Evolutionary conservation across 1,140 invertebrate species (phyloP).

Genomic region (Leguminivora glycinivorella): DNA sequence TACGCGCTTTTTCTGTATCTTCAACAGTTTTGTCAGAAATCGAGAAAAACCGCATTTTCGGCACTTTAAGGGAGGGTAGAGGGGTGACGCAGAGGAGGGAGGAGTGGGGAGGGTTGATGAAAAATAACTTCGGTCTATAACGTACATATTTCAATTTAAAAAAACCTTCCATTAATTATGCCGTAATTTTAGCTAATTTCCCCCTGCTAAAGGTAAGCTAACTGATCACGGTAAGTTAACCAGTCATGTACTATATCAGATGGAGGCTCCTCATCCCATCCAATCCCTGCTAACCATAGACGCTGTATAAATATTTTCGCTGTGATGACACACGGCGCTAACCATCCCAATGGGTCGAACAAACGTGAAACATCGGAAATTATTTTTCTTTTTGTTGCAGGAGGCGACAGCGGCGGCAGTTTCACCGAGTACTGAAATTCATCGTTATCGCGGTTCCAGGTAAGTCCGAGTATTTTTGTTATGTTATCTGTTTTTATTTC

Average conservation of each 20-base stretch:
- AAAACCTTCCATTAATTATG: too few relatives aligned
- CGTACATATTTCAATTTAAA: too few relatives aligned
- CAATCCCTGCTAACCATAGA: not conserved
- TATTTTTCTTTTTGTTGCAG: constrained; percentile 46
- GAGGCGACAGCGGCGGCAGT: constrained; percentile 32
- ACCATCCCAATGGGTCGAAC: constrained; percentile 57
- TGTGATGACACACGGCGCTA: constrained; percentile 52
- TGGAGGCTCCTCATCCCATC: not conserved
- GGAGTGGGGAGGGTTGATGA: too few relatives aligned
- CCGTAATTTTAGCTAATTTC: too few relatives aligned
- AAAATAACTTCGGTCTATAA: too few relatives aligned
- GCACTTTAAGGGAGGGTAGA: too few relatives aligned
- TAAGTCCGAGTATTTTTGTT: constrained; percentile 41
- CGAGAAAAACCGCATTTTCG: too few relatives aligned
- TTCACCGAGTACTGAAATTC: constrained; percentile 41
- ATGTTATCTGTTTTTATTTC: constrained; percentile 42
- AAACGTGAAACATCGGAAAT: constrained; percentile 56
- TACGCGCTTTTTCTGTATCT: too few relatives aligned
- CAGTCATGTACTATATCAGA: not conserved
- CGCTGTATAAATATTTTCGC: too few relatives aligned
- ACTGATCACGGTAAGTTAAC: not conserved
- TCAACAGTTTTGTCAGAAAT: too few relatives aligned
- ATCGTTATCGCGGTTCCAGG: constrained; percentile 40
- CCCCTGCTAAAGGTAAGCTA: not conserved
- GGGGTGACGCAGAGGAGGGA: too few relatives aligned